Evolutionary conservation across 2,888 invertebrate species (phyloP).

Genomic region (Lutraria lutraria): DNA sequence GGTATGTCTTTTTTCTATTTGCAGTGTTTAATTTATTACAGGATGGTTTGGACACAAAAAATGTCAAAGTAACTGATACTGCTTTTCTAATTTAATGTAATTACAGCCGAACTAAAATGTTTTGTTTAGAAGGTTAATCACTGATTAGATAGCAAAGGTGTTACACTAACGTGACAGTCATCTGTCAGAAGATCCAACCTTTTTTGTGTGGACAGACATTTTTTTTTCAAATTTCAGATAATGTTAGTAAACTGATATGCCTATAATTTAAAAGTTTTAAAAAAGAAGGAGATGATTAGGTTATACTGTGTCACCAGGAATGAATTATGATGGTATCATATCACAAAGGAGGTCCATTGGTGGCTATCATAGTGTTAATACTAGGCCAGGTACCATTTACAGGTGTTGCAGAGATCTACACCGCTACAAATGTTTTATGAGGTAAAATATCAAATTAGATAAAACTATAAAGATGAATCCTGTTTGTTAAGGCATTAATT

Average conservation of each 20-base stretch:
- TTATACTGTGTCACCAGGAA: conserved; percentile 40
- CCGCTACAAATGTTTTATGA: background rate
- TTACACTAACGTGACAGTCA: conserved; percentile 28
- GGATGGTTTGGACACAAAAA: background rate
- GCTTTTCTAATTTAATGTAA: conserved; percentile 19
- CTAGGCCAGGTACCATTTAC: conserved; percentile 29
- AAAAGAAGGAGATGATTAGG: conserved; percentile 36
- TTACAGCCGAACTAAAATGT: background rate
- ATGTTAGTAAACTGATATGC: conserved; percentile 47
- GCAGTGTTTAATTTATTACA: background rate
- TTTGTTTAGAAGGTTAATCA: conserved; percentile 5
- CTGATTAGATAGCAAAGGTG: conserved; percentile 11
- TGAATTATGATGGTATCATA: conserved; percentile 41
- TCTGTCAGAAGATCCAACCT: conserved; percentile 41
- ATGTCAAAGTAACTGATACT: conserved; percentile 12
- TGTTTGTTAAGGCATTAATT: too few species aligned
- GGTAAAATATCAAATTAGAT: too few species aligned
- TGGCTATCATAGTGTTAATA: conserved; percentile 33
- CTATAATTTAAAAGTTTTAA: conserved; percentile 53
- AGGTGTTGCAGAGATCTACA: conserved; percentile 14
- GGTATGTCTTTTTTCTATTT: too few species aligned
- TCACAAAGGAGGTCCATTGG: conserved; percentile 32
- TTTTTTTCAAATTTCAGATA: conserved; percentile 34
- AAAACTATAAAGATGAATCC: too few species aligned
- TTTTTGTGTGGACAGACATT: conserved; percentile 29